Percentiles rank a stretch among this genome's conserved stretches.
phyloP scores from a whole-genome alignment of 2,888 invertebrate species.

The Pherbina coryleti region DNA sequence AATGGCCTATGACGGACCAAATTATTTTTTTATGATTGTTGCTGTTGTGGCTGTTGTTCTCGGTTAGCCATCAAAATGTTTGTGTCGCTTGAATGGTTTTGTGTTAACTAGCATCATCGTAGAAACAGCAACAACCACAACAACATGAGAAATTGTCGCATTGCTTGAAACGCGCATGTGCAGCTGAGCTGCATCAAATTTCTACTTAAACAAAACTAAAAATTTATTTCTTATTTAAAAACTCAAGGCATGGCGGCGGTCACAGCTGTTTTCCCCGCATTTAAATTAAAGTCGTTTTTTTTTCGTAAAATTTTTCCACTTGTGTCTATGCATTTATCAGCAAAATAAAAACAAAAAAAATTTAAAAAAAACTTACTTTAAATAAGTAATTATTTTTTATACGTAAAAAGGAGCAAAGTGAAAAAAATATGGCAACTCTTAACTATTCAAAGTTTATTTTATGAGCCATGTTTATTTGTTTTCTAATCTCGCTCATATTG shows the following conservation, averaged over 20 bases:
- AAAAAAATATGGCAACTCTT: too few relatives aligned
- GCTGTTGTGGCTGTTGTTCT: conserved; percentile 23
- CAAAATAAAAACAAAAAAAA: background rate
- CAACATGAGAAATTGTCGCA: background rate
- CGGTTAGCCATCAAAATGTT: conserved; percentile 5
- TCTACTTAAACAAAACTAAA: background rate
- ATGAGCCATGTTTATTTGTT: too few relatives aligned
- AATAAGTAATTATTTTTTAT: too few relatives aligned
- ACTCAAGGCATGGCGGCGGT: too few relatives aligned
- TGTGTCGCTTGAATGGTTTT: conserved; percentile 28
- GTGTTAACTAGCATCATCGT: background rate
- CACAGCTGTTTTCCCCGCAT: background rate
- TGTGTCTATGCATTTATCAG: background rate
- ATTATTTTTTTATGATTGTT: conserved; percentile 37
- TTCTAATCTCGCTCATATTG: too few relatives aligned
- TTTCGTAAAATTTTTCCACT: background rate
- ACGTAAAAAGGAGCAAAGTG: too few relatives aligned
- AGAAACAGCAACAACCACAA: background rate
- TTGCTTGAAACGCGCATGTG: background rate
- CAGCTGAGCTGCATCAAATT: background rate
- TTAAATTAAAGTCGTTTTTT: background rate
- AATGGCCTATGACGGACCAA: conserved; percentile 55
- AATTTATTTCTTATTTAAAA: too few relatives aligned
- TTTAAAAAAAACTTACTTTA: too few relatives aligned
- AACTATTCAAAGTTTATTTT: too few relatives aligned